A percentile compares a stretch with the other conserved stretches of the same genome.
Evolutionary conservation across 2,888 invertebrate species (phyloP).

Genomic region (Idaea straminata): DNA sequence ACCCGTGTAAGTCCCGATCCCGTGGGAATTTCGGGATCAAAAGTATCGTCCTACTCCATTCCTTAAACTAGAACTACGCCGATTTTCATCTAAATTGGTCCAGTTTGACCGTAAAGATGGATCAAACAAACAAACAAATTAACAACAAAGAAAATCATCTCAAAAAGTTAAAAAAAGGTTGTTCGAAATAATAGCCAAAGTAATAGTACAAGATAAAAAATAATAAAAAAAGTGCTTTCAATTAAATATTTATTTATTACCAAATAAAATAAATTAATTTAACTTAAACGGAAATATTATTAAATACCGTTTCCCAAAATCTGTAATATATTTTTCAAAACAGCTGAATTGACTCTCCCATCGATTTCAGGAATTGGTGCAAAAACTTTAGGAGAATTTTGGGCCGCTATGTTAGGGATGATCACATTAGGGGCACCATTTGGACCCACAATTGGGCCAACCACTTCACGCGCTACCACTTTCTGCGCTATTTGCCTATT

Average conservation of each 20-base stretch:
- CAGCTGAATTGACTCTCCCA: not conserved
- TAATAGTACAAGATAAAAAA: too few relatives aligned
- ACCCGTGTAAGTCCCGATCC: too few relatives aligned
- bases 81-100: too few relatives aligned
- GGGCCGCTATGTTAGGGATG: not conserved
- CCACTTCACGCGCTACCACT: not conserved
- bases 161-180: too few relatives aligned
- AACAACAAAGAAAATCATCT: too few relatives aligned
- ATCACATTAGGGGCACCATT: not conserved
- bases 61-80: too few relatives aligned
- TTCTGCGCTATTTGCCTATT: not conserved
- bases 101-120: too few relatives aligned
- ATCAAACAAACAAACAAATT: too few relatives aligned
- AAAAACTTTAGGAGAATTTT: not conserved
- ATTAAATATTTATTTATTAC: not conserved
- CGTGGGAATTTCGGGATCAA: too few relatives aligned
- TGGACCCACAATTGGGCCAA: not conserved
- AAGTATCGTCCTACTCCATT: too few relatives aligned
- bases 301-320: not conserved
- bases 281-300: not conserved
- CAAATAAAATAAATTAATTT: not conserved
- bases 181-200: too few relatives aligned
- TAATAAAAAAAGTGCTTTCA: not conserved
- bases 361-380: not conserved
- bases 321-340: constrained; percentile 21